These are phyloP conservation scores for Tanytarsus gracilentus DNA, from an alignment of 2,888 invertebrate genomes.

Conservation along the genomic window DNA sequence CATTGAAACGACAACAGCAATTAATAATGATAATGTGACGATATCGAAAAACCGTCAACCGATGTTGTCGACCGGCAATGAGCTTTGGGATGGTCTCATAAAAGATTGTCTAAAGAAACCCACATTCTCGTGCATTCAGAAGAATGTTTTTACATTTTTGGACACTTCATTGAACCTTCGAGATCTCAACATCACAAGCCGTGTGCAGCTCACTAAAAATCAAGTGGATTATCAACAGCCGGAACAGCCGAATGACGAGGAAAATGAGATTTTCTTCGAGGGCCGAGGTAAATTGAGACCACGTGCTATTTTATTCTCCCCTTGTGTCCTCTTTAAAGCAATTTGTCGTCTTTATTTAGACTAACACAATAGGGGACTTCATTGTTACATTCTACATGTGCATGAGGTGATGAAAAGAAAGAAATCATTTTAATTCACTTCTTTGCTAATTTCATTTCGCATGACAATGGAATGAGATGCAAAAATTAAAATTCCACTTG, in stretches of 20 bases:
- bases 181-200: slow-evolving; percentile 57
- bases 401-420: no score
- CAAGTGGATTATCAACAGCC: slow-evolving; percentile 48
- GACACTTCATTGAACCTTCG: slow-evolving; percentile 55
- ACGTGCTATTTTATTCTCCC: neutral
- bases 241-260: slow-evolving; percentile 31
- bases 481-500: no score
- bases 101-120: slow-evolving; percentile 59
- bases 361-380: no score
- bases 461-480: no score
- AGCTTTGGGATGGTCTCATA: slow-evolving; percentile 64
- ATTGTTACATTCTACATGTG: no score
- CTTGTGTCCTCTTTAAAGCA: neutral
- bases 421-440: no score
- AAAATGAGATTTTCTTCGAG: slow-evolving; percentile 33
- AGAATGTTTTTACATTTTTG: slow-evolving; percentile 64
- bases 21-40: slow-evolving; percentile 12
- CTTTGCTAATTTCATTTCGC: no score
- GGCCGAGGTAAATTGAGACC: slow-evolving; percentile 33
- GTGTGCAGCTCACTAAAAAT: slow-evolving; percentile 56
- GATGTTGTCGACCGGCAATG: slow-evolving; percentile 50
- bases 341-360: neutral
- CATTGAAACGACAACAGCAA: neutral
- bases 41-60: neutral
- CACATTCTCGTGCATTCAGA: slow-evolving; percentile 65